Conservation (phyloP, 64 coral and sea anemone genomes). For the Stichodactyla mertensii region DNA sequence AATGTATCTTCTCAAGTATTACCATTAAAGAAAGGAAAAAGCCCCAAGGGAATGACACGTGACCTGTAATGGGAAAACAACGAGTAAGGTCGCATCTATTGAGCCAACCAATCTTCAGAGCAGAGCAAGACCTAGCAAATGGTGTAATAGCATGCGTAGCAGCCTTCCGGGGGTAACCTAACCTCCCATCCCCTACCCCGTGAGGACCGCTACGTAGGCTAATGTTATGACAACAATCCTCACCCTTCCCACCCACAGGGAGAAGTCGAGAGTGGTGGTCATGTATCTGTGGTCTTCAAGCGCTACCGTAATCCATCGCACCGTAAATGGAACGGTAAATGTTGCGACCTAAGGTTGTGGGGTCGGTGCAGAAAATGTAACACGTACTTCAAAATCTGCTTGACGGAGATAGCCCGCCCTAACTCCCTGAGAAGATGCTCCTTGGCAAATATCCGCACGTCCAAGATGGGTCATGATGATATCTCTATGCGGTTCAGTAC, state of each 20-base stretch:
- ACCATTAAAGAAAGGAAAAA: too few species aligned
- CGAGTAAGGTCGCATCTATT: too few species aligned
- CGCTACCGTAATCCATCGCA: slow-evolving; percentile 59
- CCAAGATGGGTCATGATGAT: slow-evolving; percentile 16
- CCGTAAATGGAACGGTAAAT: slow-evolving; percentile 47
- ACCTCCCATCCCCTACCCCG: too few species aligned
- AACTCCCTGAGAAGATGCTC: slow-evolving; percentile 14
- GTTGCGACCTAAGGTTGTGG: slow-evolving; percentile 39
- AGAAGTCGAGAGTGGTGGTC: slow-evolving; percentile 35
- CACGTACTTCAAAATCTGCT: slow-evolving; percentile 52
- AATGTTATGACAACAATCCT: neutral
- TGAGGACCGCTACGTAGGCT: too few species aligned
- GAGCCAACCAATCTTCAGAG: too few species aligned
- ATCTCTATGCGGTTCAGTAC: slow-evolving; percentile 19
- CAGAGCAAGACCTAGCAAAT: too few species aligned
- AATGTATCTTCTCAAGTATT: too few species aligned
- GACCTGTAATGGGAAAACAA: too few species aligned
- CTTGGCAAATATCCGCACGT: slow-evolving; percentile 38
- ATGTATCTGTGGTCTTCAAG: slow-evolving; percentile 35
- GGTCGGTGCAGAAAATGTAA: slow-evolving; percentile 53
- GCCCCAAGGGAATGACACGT: too few species aligned
- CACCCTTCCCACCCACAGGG: neutral
- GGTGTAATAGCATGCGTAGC: too few species aligned
- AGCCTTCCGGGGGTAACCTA: too few species aligned
- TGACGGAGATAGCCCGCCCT: slow-evolving; percentile 9